phyloP scores from a whole-genome alignment of 1,140 invertebrate species.

The Musca vetustissima region DNA sequence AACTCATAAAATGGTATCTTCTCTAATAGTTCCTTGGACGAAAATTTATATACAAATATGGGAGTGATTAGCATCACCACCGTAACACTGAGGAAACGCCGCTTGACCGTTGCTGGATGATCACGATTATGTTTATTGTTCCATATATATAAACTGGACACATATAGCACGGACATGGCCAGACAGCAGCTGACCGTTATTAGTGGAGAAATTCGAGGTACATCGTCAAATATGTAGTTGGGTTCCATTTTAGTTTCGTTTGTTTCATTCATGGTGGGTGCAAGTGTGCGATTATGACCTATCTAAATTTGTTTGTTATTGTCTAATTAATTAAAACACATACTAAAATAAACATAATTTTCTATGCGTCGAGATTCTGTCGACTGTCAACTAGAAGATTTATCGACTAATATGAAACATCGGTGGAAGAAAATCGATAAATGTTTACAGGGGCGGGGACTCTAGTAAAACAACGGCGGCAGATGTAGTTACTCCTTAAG shows the following conservation, averaged over 20 bases:
- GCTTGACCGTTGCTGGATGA: constrained; percentile 86
- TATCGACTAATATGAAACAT: too few relatives aligned
- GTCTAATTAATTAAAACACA: too few relatives aligned
- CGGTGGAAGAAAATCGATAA: too few relatives aligned
- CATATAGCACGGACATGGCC: constrained; percentile 72
- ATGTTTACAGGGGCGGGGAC: too few relatives aligned
- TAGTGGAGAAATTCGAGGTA: constrained; percentile 40
- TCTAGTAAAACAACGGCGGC: too few relatives aligned
- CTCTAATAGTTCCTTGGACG: constrained; percentile 62
- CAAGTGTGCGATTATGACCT: not conserved
- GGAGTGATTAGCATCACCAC: constrained; percentile 79
- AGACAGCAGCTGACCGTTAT: constrained; percentile 66
- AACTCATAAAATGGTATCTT: constrained; percentile 70
- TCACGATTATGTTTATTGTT: constrained; percentile 74
- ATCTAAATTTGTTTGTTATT: not conserved
- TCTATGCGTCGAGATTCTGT: too few relatives aligned
- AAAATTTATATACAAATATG: constrained; percentile 70
- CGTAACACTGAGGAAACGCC: constrained; percentile 82
- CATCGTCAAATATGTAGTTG: constrained; percentile 3
- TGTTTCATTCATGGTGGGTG: constrained; percentile 19
- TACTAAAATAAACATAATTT: too few relatives aligned
- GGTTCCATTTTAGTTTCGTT: constrained; percentile 17
- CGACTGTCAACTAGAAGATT: too few relatives aligned
- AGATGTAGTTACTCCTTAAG: too few relatives aligned
- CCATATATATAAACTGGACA: constrained; percentile 84